These are phyloP conservation scores for Hirudinaria manillensis DNA, from an alignment of 2,888 invertebrate species.

Conservation along the genomic window DNA sequence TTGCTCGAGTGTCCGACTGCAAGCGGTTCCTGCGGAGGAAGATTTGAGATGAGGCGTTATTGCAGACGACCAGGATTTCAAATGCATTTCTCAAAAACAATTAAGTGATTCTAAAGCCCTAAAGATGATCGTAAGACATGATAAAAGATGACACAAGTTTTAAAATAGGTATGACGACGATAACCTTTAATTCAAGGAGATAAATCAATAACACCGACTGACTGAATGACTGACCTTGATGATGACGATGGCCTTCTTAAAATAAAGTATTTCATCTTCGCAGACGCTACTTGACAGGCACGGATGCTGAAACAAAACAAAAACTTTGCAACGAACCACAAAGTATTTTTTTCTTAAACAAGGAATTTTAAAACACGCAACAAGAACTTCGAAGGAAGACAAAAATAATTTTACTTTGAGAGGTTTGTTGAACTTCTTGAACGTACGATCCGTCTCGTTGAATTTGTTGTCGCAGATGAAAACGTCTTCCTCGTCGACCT, in stretches of 20 bases:
- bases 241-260: conserved; percentile 60
- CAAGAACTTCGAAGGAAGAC: too few relatives aligned
- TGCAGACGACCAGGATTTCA: neutral
- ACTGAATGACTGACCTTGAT: conserved; percentile 54
- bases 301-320: conserved; percentile 35
- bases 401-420: conserved; percentile 38
- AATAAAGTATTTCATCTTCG: conserved; percentile 85
- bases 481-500: conserved; percentile 83
- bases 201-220: too few relatives aligned
- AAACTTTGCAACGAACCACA: neutral
- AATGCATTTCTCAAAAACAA: neutral
- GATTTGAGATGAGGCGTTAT: neutral
- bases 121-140: too few relatives aligned
- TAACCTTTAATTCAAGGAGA: too few relatives aligned
- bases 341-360: neutral
- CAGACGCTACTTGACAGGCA: conserved; percentile 60
- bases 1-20: neutral
- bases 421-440: conserved; percentile 50
- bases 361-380: too few relatives aligned
- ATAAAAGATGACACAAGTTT: too few relatives aligned
- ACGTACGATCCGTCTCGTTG: conserved; percentile 69
- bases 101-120: too few relatives aligned
- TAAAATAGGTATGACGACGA: too few relatives aligned
- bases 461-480: conserved; percentile 86
- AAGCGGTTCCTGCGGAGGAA: neutral